A percentile compares a stretch with the other conserved stretches of the same genome.
Conservation (phyloP, 2,113 vertebrate species). For the Panthera leo region DNA sequence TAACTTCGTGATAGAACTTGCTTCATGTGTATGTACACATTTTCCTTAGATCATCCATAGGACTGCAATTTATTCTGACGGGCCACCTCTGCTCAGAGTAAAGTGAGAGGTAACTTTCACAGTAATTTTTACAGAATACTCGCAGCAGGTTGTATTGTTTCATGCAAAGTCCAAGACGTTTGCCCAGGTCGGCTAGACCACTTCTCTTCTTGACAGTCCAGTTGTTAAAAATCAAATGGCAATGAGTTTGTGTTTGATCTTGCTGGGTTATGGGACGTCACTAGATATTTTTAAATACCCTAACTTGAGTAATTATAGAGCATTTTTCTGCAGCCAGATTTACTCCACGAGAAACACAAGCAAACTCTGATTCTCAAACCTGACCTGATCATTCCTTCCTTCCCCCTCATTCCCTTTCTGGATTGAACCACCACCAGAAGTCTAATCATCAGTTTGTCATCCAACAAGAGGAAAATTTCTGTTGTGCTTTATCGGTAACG, state of each 20-base stretch:
- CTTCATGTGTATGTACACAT: background rate
- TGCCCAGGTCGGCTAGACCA: background rate
- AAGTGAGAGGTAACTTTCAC: constrained; percentile 16
- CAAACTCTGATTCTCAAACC: constrained; percentile 13
- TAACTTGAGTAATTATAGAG: background rate
- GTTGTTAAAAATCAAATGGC: background rate
- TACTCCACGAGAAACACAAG: background rate
- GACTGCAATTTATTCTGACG: background rate
- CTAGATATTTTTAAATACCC: background rate
- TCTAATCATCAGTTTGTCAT: background rate
- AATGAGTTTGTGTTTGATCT: constrained; percentile 27
- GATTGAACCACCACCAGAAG: background rate
- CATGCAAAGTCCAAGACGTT: constrained; percentile 10
- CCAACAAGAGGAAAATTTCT: background rate
- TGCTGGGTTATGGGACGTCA: background rate
- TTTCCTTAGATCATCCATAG: background rate
- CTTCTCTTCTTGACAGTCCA: background rate
- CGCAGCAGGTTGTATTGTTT: background rate
- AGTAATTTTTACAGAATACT: background rate
- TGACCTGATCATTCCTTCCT: background rate
- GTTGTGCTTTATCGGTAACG: background rate
- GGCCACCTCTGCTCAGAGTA: background rate
- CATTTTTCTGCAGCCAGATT: background rate
- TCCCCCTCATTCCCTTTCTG: background rate
- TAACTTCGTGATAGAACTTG: background rate